Evolutionary conservation across 1,140 invertebrate genomes (phyloP), one percentile per base, ranked within the genome.

Genomic region (Glossosoma conforme): DNA sequence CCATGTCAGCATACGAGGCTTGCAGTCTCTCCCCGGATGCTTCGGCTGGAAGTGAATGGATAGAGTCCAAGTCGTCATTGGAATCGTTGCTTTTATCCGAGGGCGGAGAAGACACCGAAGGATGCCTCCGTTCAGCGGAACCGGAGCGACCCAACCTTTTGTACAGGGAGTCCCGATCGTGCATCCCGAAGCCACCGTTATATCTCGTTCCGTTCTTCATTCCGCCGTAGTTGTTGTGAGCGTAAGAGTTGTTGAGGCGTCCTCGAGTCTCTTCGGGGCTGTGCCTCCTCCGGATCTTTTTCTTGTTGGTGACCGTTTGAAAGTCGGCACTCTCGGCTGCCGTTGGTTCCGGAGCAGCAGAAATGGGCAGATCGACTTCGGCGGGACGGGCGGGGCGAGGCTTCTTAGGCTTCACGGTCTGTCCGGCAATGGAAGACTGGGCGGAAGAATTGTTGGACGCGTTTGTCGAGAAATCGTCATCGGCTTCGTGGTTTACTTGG

Each of bases 81-180:
- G 82, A 84, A 59, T 84, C 83, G 64, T 84, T 83, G n/a, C 80
- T 83, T 66, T 85, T 85, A 52, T 87, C 85, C 44, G 80, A 82
- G 44, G 79, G 79, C n/a, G 80, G 80, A 43, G 77, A 70, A 14
- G 75, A 77, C 52, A 70, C 70, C 1, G 79, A 77, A 8, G 75
- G 75, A 59, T 78, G 78, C 19, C 71, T 62, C 18, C 70, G 55
- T 17, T 52, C 50, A 2, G 36, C 43, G 3, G 50, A 52, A 15
- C 52, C 47, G 1, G 41, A 17, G n/a, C 52, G 28, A 10, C 44
- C 30, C 13, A 52, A 25, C 20, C 52, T 44, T 28, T 57, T 57
- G 37, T 58, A 58, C 6, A 58, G 24, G 11, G 32, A 36, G 15
- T 58, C 56, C 14, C 52, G n/a, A 15, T 58, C 56, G 17, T 54